Evolutionary conservation across 2,113 vertebrate genomes (phyloP).

Genomic region (Tichodroma muraria): DNA sequence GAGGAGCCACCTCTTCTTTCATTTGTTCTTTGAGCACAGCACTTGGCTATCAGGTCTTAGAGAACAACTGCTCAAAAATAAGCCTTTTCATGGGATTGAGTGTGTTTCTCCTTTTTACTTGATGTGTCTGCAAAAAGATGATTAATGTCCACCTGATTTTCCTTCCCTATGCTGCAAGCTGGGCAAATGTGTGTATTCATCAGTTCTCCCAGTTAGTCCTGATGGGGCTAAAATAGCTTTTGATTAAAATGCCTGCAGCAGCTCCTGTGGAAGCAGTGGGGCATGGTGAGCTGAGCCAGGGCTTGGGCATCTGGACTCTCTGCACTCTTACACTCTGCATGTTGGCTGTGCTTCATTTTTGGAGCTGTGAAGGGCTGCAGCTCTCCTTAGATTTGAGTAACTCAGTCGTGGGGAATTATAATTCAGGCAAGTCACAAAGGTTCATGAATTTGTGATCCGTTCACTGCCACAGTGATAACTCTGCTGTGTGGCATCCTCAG

Average conservation of each 20-base stretch:
- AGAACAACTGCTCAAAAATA: slow-evolving; percentile 12
- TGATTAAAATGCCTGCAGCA: not conserved
- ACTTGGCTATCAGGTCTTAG: slow-evolving; percentile 1
- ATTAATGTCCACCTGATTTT: not conserved
- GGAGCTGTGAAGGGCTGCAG: not conserved
- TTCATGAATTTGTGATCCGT: not conserved
- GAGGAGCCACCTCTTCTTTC: not conserved
- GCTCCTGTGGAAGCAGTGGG: not conserved
- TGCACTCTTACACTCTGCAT: not conserved
- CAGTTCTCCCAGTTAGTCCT: not conserved
- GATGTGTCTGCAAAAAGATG: not conserved
- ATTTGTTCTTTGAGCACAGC: not conserved
- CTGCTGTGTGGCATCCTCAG: not conserved
- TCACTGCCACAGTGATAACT: not conserved
- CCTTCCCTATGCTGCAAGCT: not conserved
- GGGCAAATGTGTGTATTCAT: not conserved
- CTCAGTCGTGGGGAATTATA: not conserved
- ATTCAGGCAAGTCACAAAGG: not conserved
- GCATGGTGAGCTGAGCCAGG: not conserved
- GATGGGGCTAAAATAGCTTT: not conserved
- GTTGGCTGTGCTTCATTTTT: not conserved
- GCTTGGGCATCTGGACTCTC: not conserved
- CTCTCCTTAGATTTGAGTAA: not conserved
- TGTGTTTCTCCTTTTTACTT: not conserved
- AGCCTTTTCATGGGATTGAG: not conserved